Evolutionary conservation across 1,140 invertebrate genomes (phyloP).

Genomic region (Aphidius ervi): DNA sequence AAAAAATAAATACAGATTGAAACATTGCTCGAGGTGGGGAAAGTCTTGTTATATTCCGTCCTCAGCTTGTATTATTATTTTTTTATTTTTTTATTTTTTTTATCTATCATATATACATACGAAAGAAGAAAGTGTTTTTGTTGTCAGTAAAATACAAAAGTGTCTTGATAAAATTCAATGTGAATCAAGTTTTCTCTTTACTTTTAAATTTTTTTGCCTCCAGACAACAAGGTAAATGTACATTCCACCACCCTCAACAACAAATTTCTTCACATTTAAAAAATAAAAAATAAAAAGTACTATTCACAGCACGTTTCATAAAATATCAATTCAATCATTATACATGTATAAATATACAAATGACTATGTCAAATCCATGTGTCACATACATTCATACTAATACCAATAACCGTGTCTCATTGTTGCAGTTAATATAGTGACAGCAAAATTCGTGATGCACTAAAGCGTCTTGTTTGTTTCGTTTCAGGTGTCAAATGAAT

Average conservation of each 20-base stretch:
- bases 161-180: slow-evolving; percentile 10
- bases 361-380: neutral
- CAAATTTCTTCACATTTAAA: slow-evolving; percentile 5
- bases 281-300: neutral
- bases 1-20: neutral
- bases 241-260: neutral
- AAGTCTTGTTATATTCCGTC: neutral
- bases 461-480: too few species aligned
- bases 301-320: slow-evolving; percentile 8
- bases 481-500: too few species aligned
- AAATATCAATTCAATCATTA: slow-evolving; percentile 11
- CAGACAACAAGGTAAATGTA: neutral
- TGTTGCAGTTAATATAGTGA: too few species aligned
- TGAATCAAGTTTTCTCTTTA: slow-evolving; percentile 19
- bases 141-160: neutral
- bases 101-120: too few species aligned
- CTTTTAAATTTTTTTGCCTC: slow-evolving; percentile 10
- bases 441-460: too few species aligned
- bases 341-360: too few species aligned
- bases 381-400: neutral
- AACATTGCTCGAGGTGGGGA: neutral
- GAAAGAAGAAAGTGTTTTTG: slow-evolving; percentile 16
- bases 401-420: too few species aligned
- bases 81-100: too few species aligned
- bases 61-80: too few species aligned